Evolutionary conservation across 2,888 invertebrate genomes (phyloP).

Genomic region (Drosophila mimica): DNA sequence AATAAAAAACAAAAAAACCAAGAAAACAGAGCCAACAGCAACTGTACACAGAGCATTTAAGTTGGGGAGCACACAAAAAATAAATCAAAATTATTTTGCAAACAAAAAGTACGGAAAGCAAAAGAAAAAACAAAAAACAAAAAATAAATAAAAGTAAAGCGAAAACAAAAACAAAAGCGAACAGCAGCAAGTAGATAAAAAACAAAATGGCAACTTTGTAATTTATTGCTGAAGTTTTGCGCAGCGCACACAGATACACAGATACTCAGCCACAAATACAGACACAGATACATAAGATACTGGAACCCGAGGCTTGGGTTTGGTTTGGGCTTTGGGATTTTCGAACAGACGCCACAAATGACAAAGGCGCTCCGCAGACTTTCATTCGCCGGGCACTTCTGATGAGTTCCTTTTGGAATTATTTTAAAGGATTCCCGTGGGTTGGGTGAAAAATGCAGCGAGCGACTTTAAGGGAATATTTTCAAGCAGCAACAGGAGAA

Average conservation of each 20-base stretch:
- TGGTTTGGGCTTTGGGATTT: not conserved
- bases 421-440: not conserved
- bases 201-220: conserved; percentile 82
- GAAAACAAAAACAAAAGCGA: conserved; percentile 33
- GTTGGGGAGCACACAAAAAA: conserved; percentile 56
- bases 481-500: not conserved
- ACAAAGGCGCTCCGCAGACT: conserved; percentile 62
- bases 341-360: conserved; percentile 45
- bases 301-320: not conserved
- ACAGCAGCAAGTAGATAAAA: conserved; percentile 55
- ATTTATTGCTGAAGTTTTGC: conserved; percentile 80
- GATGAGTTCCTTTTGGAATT: conserved; percentile 54
- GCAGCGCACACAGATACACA: conserved; percentile 51
- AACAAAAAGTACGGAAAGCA: conserved; percentile 67
- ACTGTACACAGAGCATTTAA: conserved; percentile 29
- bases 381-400: conserved; percentile 41
- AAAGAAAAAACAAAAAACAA: conserved; percentile 10
- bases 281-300: conserved; percentile 24
- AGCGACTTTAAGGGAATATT: not conserved
- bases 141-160: conserved; percentile 6
- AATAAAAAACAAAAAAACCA: conserved; percentile 2
- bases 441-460: not conserved
- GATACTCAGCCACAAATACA: conserved; percentile 22
- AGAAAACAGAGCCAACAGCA: not conserved
- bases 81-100: conserved; percentile 82